Percentiles rank a stretch among this genome's conserved stretches.
These are phyloP conservation scores for Antheraea mylitta DNA, from an alignment of 1,140 invertebrate genomes.

Conservation along the genomic window DNA sequence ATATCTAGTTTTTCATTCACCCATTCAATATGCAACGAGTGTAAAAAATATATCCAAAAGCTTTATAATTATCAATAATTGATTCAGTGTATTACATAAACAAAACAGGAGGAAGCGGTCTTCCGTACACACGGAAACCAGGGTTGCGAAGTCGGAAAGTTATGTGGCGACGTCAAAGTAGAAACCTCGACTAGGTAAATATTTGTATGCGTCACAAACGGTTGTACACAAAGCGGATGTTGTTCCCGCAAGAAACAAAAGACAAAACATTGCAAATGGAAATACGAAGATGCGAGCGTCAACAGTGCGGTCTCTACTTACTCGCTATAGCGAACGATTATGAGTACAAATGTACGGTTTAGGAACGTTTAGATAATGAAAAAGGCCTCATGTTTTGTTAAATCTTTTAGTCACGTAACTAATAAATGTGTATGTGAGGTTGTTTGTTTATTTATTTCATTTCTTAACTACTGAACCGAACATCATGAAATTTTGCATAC, in stretches of 20 bases:
- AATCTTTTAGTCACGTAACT: no score
- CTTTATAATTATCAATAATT: neutral
- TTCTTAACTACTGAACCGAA: no score
- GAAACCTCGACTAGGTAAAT: conserved; percentile 54
- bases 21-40: no score
- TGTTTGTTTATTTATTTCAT: no score
- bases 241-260: conserved; percentile 59
- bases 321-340: neutral
- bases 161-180: conserved; percentile 45
- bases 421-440: no score
- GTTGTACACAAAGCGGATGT: conserved; percentile 53
- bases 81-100: neutral
- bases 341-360: neutral
- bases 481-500: no score
- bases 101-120: neutral
- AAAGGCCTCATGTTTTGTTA: no score
- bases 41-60: no score
- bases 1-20: no score
- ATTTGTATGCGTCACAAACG: conserved; percentile 54
- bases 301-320: conserved; percentile 4
- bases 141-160: conserved; percentile 38
- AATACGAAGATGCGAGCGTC: conserved; percentile 34
- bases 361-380: no score
- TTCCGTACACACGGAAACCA: neutral
- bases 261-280: conserved; percentile 56